Conservation (phyloP, 2,113 vertebrate genomes). For the Alaudala cheleensis region DNA sequence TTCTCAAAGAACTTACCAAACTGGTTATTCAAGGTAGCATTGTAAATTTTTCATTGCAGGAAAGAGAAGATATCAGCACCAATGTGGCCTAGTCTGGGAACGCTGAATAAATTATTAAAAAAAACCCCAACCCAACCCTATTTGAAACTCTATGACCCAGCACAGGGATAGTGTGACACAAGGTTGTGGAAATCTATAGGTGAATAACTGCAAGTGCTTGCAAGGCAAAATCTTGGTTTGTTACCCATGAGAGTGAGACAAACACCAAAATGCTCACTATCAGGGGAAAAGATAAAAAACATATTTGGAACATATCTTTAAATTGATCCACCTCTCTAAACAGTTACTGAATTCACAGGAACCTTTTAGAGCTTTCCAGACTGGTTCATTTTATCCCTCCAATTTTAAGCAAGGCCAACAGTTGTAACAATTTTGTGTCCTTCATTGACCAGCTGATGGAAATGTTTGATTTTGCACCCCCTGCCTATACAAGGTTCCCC, state of each 20-base stretch:
- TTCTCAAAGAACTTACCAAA: neutral
- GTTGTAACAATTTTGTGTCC: neutral
- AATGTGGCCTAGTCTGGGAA: neutral
- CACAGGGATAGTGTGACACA: neutral
- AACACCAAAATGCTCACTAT: neutral
- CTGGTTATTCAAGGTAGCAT: neutral
- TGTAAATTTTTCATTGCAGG: neutral
- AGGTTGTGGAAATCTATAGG: neutral
- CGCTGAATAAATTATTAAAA: neutral
- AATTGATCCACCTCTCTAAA: neutral
- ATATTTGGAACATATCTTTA: neutral
- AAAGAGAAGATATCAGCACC: neutral
- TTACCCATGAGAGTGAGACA: neutral
- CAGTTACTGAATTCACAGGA: neutral
- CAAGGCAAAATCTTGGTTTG: neutral
- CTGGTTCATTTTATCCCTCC: neutral
- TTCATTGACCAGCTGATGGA: neutral
- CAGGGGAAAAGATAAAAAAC: accelerated
- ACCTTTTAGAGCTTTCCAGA: neutral
- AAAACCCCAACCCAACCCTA: neutral
- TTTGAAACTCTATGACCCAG: neutral
- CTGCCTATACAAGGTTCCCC: neutral
- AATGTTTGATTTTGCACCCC: neutral
- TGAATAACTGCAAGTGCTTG: neutral
- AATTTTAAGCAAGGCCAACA: neutral